Evolutionary conservation across 2,113 vertebrate species (phyloP).

Genomic region (Microcebus ravelobensis): DNA sequence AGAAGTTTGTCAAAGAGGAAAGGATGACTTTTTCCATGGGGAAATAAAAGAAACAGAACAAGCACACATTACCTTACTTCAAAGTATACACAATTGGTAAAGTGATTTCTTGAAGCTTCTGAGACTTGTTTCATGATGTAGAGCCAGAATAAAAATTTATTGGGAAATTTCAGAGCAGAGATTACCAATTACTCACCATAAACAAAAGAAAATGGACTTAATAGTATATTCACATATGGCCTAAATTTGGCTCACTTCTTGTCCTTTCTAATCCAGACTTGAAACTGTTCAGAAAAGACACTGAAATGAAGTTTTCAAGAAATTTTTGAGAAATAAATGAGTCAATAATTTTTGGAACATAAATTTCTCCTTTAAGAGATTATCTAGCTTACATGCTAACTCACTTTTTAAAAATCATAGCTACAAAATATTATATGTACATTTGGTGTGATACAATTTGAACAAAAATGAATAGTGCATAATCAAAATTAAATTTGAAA

Average conservation of each 20-base stretch:
- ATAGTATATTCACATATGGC: neutral
- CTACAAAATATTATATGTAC: neutral
- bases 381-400: neutral
- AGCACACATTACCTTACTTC: neutral
- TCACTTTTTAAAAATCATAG: neutral
- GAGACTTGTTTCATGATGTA: neutral
- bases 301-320: neutral
- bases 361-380: neutral
- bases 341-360: neutral
- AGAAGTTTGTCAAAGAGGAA: neutral
- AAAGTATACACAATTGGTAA: neutral
- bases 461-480: neutral
- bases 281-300: neutral
- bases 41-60: neutral
- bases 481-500: neutral
- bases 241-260: neutral
- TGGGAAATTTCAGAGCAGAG: neutral
- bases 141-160: neutral
- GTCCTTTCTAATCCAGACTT: neutral
- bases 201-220: neutral
- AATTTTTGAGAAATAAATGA: neutral
- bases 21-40: neutral
- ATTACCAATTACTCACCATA: neutral
- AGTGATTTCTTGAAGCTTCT: neutral
- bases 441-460: neutral